Base-by-base conservation (phyloP, 2,113 vertebrate genomes). In the Orcinus orca region DNA sequence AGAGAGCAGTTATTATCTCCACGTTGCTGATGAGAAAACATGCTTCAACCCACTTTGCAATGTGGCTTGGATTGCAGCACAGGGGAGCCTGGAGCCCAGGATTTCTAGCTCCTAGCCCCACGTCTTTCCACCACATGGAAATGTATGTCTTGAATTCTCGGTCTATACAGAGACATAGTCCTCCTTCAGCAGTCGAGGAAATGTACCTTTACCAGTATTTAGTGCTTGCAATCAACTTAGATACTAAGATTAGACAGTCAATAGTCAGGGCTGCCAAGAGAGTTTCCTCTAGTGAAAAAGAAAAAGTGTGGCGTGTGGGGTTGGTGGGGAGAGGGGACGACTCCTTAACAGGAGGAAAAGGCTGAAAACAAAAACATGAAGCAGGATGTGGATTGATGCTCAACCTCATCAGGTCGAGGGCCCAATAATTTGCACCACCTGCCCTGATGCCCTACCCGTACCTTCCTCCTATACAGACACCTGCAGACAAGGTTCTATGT, bases 291-390 rank as follows among this genome's bases (percentile, higher is more conserved):
- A 44, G 21, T 12, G 7, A 14, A 41, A 44, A n/a, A 33, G 62
- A 14, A 25, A 6, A 0, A 2, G 1, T 55, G 33, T 36, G 33
- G 53, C 5, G 17, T 53, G 53, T 1, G 5, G 53, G 53, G 53
- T 53, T 55, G 33, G 8, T 2, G 55, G 33, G 33, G 76, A 15
- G 5, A 20, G 18, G 74, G 47, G 53, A 53, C 5, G 9, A 55
- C 0, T 38, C 38, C 25, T 76, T 50, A 62, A 29, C 2, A n/a
- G 0, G 6, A n/a, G 5, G n/a, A 67, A 87, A 7, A 60, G 8
- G 33, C 26, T 74, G 21, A 67, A 77, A 85, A 77, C 25, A 93
- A 65, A 96, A 70, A 63, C 8, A 14, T 21, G 20, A 83, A 68
- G 13, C 60, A 74, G 23, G 44, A 55, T 73, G 76, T 81, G 18